Base-by-base conservation (phyloP, 2,113 vertebrate species). In the Menura novaehollandiae region DNA sequence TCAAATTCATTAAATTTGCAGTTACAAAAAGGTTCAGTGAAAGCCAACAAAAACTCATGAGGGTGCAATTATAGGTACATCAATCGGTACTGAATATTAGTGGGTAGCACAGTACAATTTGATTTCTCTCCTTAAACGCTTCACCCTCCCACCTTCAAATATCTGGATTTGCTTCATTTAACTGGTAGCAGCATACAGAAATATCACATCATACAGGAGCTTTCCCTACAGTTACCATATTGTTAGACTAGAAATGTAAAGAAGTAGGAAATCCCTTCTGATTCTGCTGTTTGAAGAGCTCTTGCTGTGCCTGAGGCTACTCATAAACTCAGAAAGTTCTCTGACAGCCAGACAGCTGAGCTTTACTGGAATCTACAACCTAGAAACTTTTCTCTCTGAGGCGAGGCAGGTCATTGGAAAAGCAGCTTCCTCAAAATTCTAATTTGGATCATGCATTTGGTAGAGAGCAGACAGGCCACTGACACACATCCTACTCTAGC, bases 11-110 rank as follows among this genome's bases (percentile, higher is more conserved):
- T 41, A 8, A 7, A 75, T 66, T 20, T 83, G 24, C 41, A 79
- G 46, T 43, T 60, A 60, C 0, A 0, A 56, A 56, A 72, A 82
- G n/a, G 39, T 56, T 74, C 41, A 56, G 41, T 39, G 68, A 73
- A 83, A 76, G 37, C 28, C 58, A 93, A 47, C 0, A 3, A 80
- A 76, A 83, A 23, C 41, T 71, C 49, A 44, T 0, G 5, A 1
- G 3, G 62, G 27, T 0, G 0, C 28, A 37, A 44, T 37, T 56
- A 18, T 1, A 55, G 60, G 8, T 74, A 5, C 14, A 44, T 63
- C 33, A 63, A 3, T 2, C 60, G 35, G 27, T 52, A 68, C 8
- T 2, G 33, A 75, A 32, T 51, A 37, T 68, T n/a, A 60, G 9
- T 27, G 19, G 20, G 17, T 28, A 76, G 72, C 58, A 55, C 1